Base-by-base conservation (phyloP, 1,140 invertebrate genomes). In the Camponotus floridanus region DNA sequence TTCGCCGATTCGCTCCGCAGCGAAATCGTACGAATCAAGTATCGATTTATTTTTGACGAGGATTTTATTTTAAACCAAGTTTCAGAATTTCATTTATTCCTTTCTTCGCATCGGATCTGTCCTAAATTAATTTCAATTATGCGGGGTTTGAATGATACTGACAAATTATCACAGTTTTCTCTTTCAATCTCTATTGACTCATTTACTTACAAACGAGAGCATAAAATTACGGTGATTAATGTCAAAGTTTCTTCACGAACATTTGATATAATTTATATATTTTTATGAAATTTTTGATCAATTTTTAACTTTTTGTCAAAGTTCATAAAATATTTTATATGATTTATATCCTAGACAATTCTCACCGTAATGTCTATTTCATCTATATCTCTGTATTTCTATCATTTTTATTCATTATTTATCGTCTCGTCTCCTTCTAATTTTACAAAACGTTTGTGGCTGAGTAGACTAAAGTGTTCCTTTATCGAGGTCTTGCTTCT, bases 381-480 rank as follows among this genome's bases (percentile, higher is more conserved):
- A 33, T 26, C 36, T 57, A 8, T 8, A 2, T n/a, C 48, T 51
- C 6, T 31, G 15, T 59, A 26, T 26, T 26, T 26, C 26, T 26
- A 26, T 2, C 3, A 8, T 15, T 13, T 45, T 13, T n/a, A 18
- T 11, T 36, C 18, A 62, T 8, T 5, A 36, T 13, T 78, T 39
- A 36, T 55, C 45, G 18, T 45, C 31, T 15, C 33, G 31, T 36
- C 33, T 21, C 33, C 45, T 31, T 6, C 4, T 73, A 81, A 13
- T 71, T 48, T 83, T 45, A 73, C 13, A 45, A n/a, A 59, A 61
- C 15, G 1, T 45, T 70, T 74, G n/a, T 64, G 57, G 68, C 31
- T 36, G 68, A 45, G 4, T 61, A 62, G 57, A 61, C 42, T 74
- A 36, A 74, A 80, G 48, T 59, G n/a, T 31, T 33, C 3, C 18